Evolutionary conservation across 2,797 vertebrate species (phyloP), one percentile per base, ranked within the genome.

Genomic region (Glossophaga mutica): DNA sequence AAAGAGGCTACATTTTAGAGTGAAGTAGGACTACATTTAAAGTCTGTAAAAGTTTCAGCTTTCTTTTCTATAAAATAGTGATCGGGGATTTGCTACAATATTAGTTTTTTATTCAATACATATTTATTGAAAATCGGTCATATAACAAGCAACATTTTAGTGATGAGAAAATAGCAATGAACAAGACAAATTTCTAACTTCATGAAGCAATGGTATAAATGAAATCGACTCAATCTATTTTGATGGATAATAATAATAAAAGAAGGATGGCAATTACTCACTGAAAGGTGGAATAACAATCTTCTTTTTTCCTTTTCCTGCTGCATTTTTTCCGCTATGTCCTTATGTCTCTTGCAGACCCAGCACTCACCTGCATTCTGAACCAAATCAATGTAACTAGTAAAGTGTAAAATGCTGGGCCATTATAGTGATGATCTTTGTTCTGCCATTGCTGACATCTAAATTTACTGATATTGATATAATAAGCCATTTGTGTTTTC

Each of bases 401-500:
- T 91, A 90, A 94, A 90, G 87, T 97, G 94, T 97, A 97, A 97
- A 96, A 97, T 85, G 68, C 91, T 71, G 50, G 74, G 87, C 88
- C 95, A 94, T 95, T 94, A 87, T 24, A 50, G 74, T 34, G 94
- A 92, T 79, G 97, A 86, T 96, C 97, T 98, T 94, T 97, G 94
- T 98, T 76, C 96, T 95, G 87, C 94, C 85, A 91, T 98, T 95
- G 71, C 94, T 98, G 93, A 96, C 96, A 97, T 89, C 86, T 83
- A 96, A 98, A 97, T 87, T 82, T 98, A 96, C 95, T 87, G 95
- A 96, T 97, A 95, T 98, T 96, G 97, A 95, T 8, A 98, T 97
- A 95, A 97, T 96, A 96, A 97, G 97, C 94, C 68, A 97, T 97
- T 98, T 97, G 96, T 97, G 94, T 96, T 97, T 97, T 97, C 96